phyloP scores from a whole-genome alignment of 2,888 invertebrate species.

The Zygaena filipendulae region DNA sequence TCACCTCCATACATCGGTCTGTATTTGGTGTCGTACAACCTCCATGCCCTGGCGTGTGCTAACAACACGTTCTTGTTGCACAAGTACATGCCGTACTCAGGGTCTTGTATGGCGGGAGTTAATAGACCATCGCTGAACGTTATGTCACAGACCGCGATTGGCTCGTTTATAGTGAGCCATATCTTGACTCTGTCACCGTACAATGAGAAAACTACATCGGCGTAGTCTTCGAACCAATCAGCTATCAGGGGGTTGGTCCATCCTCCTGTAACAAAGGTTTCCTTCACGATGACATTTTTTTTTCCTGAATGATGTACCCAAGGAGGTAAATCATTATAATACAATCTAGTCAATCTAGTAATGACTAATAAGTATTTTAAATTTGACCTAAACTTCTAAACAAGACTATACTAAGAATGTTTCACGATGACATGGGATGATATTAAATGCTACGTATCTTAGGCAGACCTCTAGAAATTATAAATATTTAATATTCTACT shows the following conservation, averaged over 20 bases:
- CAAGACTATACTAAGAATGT: too few species aligned
- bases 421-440: too few species aligned
- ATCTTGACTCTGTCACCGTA: conserved; percentile 70
- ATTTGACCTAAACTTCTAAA: too few species aligned
- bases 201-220: conserved; percentile 60
- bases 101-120: conserved; percentile 31
- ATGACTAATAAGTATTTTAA: too few species aligned
- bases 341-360: too few species aligned
- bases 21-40: conserved; percentile 68
- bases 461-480: too few species aligned
- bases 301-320: too few species aligned
- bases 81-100: conserved; percentile 62
- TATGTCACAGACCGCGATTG: conserved; percentile 42
- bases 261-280: conserved; percentile 62
- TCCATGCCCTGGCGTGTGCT: conserved; percentile 74
- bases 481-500: too few species aligned
- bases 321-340: too few species aligned
- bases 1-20: conserved; percentile 53
- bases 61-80: conserved; percentile 74
- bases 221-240: conserved; percentile 70
- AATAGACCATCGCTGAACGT: conserved; percentile 42
- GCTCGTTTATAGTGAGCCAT: conserved; percentile 82
- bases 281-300: too few species aligned
- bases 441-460: too few species aligned
- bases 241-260: conserved; percentile 73